Evolutionary conservation across 2,113 vertebrate species (phyloP), one percentile per base, ranked within the genome.

Genomic region (Pica pica): DNA sequence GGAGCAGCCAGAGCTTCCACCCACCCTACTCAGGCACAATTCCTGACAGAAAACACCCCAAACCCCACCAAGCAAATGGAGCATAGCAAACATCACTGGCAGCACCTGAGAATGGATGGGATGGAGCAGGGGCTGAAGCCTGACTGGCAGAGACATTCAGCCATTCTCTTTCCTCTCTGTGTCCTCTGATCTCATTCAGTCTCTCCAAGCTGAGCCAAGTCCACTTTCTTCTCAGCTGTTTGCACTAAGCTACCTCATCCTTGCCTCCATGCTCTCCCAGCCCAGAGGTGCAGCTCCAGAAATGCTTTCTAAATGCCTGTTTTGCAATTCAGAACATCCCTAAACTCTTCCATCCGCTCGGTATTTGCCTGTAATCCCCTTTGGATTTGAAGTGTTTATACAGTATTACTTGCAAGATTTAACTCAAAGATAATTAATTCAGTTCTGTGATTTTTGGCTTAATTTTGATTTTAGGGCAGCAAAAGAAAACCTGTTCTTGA

Each of bases 341-440:
- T 93, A 77, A 95, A 95, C 83, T 79, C 81, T 78, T 87, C 94
- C 92, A 93, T 63, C 92, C 93, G 89, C 49, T 88, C 68, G 6
- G 41, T 33, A 89, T 92, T 94, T 94, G 92, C 55, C 83, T 89
- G 49, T 94, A 96, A 97, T 90, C 91, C 89, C 87, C 71, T 39
- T 55, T 84, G 87, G 87, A 93, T 87, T 61, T 31, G 5, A 94
- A 93, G 59, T 88, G 87, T 86, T 97, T 95, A 93, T 86, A 87
- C 61, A 96, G 93, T 91, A 93, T 97, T 95, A 97, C 89, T 95
- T 95, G 70, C 77, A 94, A 93, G 93, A 92, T 93, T 94, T 95
- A 96, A 92, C 53, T 86, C 80, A 61, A 94, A 93, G 87, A 67
- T 88, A 64, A 96, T 94, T 94, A 94, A 90, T 94, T 92, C 11